These are phyloP conservation scores for Drosophila biarmipes DNA, from an alignment of 1,140 invertebrate species.

Conservation along the genomic window DNA sequence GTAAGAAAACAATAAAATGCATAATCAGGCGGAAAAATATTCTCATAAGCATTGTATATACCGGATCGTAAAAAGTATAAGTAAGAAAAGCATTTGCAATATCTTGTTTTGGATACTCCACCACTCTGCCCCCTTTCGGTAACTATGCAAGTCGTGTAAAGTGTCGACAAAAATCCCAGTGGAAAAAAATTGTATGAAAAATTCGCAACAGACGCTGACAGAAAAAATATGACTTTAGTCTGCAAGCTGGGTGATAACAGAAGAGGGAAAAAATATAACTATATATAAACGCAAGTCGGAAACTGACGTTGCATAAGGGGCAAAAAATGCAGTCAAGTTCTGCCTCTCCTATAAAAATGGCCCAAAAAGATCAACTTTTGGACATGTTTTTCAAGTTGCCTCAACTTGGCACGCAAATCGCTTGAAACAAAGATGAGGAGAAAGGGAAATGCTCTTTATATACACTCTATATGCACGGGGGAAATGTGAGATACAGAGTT, in stretches of 20 bases:
- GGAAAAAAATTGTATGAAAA: slow-evolving; percentile 8
- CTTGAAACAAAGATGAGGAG: slow-evolving; percentile 4
- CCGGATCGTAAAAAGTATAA: slow-evolving; percentile 21
- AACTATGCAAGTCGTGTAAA: slow-evolving; percentile 19
- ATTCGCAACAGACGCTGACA: slow-evolving; percentile 31
- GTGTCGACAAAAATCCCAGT: slow-evolving; percentile 14
- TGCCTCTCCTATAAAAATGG: slow-evolving; percentile 27
- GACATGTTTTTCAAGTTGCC: slow-evolving; percentile 44
- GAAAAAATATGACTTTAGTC: slow-evolving; percentile 14
- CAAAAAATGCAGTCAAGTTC: slow-evolving; percentile 41
- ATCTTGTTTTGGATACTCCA: slow-evolving; percentile 12
- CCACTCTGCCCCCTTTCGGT: not conserved
- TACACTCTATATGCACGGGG: not conserved
- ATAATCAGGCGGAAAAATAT: slow-evolving; percentile 51
- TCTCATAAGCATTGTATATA: slow-evolving; percentile 35
- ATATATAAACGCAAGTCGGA: slow-evolving; percentile 24
- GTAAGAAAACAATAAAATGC: slow-evolving; percentile 29
- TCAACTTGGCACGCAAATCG: slow-evolving; percentile 40
- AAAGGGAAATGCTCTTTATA: not conserved
- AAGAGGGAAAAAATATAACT: slow-evolving; percentile 7
- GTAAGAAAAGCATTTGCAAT: slow-evolving; percentile 27
- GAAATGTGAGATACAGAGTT: slow-evolving; percentile 1
- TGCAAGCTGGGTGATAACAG: slow-evolving; percentile 34
- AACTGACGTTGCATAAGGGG: slow-evolving; percentile 39
- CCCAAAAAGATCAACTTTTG: slow-evolving; percentile 45